Conservation (phyloP, 1,140 invertebrate genomes). For the Dufourea novaeangliae region DNA sequence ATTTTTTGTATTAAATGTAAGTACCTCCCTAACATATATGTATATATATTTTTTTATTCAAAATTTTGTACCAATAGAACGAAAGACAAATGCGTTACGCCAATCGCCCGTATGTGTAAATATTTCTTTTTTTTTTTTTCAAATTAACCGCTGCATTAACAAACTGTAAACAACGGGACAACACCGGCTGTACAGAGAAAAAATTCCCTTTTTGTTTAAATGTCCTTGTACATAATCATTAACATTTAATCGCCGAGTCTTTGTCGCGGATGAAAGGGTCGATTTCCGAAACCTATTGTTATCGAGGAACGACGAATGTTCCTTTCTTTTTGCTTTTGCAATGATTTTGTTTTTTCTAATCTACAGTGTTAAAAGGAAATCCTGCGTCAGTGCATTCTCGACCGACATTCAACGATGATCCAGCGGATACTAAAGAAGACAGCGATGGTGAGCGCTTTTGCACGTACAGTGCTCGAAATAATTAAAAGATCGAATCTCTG, state of each 20-base stretch:
- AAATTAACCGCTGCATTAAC: slow-evolving; percentile 48
- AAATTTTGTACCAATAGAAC: slow-evolving; percentile 9
- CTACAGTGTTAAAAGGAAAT: slow-evolving; percentile 75
- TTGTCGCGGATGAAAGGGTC: background rate
- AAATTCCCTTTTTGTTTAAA: background rate
- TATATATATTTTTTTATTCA: background rate
- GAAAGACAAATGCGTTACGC: background rate
- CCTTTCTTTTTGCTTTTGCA: too few species aligned
- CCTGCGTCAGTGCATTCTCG: slow-evolving; percentile 71
- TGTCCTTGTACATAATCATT: slow-evolving; percentile 27
- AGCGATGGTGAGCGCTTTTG: slow-evolving; percentile 72
- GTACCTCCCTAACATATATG: too few species aligned
- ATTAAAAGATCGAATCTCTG: background rate
- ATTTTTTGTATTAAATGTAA: too few species aligned
- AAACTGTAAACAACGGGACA: background rate
- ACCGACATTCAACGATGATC: slow-evolving; percentile 76
- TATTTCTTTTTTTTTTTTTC: background rate
- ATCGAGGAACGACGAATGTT: background rate
- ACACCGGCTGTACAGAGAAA: slow-evolving; percentile 10
- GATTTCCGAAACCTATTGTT: background rate
- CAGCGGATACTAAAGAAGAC: slow-evolving; percentile 76
- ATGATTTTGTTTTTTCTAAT: slow-evolving; percentile 42
- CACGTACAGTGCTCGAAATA: background rate
- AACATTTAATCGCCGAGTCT: slow-evolving; percentile 3
- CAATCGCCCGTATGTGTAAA: slow-evolving; percentile 21